phyloP scores from a whole-genome alignment of 2,888 invertebrate species.

The Empis stercorea region DNA sequence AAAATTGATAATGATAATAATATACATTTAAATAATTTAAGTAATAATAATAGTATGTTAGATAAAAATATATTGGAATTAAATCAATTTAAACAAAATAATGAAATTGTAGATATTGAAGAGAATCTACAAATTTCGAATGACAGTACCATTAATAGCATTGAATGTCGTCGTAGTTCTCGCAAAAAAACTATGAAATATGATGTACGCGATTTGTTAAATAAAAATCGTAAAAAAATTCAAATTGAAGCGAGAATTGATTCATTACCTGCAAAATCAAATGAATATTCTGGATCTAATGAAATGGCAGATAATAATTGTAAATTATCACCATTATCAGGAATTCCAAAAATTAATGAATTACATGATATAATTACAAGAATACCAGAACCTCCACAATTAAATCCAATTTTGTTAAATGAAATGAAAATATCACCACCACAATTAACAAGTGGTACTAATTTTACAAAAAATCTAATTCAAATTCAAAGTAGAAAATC shows the following conservation, averaged over 20 bases:
- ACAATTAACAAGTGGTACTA: no score
- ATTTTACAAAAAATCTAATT: background rate
- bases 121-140: background rate
- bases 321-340: background rate
- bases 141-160: background rate
- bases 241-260: slow-evolving; percentile 33
- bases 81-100: background rate
- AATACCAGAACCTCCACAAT: background rate
- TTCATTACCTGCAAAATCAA: slow-evolving; percentile 21
- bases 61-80: background rate
- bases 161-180: slow-evolving; percentile 29
- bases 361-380: background rate
- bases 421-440: no score
- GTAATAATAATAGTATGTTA: background rate
- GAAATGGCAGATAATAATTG: no score
- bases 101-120: background rate
- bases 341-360: background rate
- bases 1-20: background rate
- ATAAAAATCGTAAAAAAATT: slow-evolving; percentile 31
- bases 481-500: background rate
- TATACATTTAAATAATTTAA: background rate
- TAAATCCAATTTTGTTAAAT: no score
- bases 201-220: slow-evolving; percentile 31
- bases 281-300: slow-evolving; percentile 5
- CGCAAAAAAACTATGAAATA: slow-evolving; percentile 34